phyloP scores from a whole-genome alignment of 2,797 vertebrate species.

The Hybognathus amarus region DNA sequence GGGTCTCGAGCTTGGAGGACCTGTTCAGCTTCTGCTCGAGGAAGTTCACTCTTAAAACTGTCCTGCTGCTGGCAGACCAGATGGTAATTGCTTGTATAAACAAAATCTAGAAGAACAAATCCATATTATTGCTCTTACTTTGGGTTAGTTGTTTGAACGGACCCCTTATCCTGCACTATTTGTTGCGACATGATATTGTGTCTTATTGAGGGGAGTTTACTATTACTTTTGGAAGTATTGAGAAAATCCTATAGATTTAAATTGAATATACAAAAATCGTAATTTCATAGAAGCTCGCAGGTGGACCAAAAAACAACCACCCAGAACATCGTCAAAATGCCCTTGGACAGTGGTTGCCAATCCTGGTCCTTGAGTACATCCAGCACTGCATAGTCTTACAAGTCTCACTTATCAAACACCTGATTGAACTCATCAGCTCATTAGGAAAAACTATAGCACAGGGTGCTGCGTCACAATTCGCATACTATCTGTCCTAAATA shows the following conservation, averaged over 20 bases:
- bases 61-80: constrained; percentile 95
- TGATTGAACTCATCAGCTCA: neutral
- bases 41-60: constrained; percentile 97
- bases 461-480: neutral
- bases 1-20: constrained; percentile 94
- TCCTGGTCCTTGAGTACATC: neutral
- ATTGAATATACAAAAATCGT: neutral
- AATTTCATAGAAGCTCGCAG: neutral
- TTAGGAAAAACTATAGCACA: neutral
- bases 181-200: neutral
- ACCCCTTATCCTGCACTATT: neutral
- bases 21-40: constrained; percentile 98
- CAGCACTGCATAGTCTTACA: neutral
- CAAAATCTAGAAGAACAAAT: neutral
- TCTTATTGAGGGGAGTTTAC: neutral
- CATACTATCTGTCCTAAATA: too few species aligned
- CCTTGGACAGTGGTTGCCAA: neutral
- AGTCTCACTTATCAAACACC: neutral
- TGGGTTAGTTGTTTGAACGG: neutral
- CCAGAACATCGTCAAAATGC: neutral
- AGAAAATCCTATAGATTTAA: neutral
- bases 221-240: neutral
- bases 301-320: neutral
- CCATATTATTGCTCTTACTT: too few species aligned
- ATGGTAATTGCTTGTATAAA: constrained; percentile 83